A percentile compares a stretch with the other conserved stretches of the same genome.
Evolutionary conservation across 2,797 vertebrate genomes (phyloP).

Genomic region (Gobio occitaniae): DNA sequence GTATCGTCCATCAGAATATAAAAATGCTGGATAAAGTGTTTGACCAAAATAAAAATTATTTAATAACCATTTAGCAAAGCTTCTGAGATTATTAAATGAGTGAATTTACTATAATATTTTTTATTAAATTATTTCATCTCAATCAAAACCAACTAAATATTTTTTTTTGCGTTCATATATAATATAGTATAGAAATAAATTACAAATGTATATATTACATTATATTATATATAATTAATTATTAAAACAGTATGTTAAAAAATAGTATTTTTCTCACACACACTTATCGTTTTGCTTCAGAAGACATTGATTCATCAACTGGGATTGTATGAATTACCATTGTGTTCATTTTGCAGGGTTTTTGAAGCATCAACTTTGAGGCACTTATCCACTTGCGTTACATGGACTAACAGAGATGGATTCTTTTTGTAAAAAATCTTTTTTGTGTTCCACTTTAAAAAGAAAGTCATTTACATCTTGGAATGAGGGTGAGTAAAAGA

Average conservation of each 20-base stretch:
- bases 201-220: neutral
- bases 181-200: neutral
- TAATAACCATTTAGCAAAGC: neutral
- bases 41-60: neutral
- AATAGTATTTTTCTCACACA: neutral
- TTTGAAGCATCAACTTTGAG: neutral
- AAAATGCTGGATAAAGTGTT: neutral
- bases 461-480: too few species aligned
- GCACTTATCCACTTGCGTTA: neutral
- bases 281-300: neutral
- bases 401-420: neutral
- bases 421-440: neutral
- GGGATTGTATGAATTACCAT: neutral
- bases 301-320: neutral
- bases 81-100: neutral
- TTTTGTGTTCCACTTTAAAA: neutral
- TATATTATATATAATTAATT: too few species aligned
- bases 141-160: neutral
- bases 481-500: neutral
- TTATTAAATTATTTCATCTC: neutral
- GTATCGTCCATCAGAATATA: constrained; percentile 55
- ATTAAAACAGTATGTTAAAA: too few species aligned
- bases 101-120: neutral
- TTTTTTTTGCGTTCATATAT: neutral
- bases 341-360: neutral